A percentile compares a stretch with the other conserved stretches of the same genome.
Evolutionary conservation across 2,113 vertebrate species (phyloP).

Genomic region (Callionymus lyra): DNA sequence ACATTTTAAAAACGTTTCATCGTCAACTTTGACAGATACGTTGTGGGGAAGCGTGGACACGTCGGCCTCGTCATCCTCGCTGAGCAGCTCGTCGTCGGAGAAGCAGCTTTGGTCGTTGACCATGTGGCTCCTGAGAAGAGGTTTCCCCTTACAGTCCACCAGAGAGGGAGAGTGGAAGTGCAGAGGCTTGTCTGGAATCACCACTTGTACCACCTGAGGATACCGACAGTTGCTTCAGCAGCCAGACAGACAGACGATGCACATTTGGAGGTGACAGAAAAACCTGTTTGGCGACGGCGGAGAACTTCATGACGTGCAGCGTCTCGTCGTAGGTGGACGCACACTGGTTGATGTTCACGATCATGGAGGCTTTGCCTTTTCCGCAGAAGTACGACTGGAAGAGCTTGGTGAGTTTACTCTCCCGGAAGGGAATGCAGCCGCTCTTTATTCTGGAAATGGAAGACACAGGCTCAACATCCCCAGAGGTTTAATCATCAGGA

Average conservation of each 20-base stretch:
- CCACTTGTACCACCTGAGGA: slow-evolving; percentile 72
- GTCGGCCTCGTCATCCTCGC: slow-evolving; percentile 74
- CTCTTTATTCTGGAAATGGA: slow-evolving; percentile 40
- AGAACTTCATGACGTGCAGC: slow-evolving; percentile 85
- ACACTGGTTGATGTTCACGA: slow-evolving; percentile 82
- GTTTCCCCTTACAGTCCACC: slow-evolving; percentile 57
- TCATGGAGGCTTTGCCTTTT: slow-evolving; percentile 79
- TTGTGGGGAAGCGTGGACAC: slow-evolving; percentile 74
- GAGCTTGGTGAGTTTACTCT: slow-evolving; percentile 85
- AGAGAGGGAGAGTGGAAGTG: slow-evolving; percentile 59
- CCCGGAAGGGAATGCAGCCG: slow-evolving; percentile 75
- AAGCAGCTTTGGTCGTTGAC: slow-evolving; percentile 49
- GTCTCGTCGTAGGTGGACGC: slow-evolving; percentile 82
- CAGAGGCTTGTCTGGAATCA: slow-evolving; percentile 62
- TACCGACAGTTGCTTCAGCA: neutral
- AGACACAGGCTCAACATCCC: neutral
- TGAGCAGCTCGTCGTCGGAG: slow-evolving; percentile 61
- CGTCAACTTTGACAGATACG: slow-evolving; percentile 51
- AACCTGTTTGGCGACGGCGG: slow-evolving; percentile 81
- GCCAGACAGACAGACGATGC: neutral
- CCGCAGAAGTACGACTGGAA: slow-evolving; percentile 82
- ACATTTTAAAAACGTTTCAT: too few species aligned
- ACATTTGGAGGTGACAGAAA: neutral
- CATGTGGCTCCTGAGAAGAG: slow-evolving; percentile 44
- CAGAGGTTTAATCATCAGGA: too few species aligned